Percentiles rank a stretch among this genome's conserved stretches.
These are phyloP conservation scores for Brenthis hecate DNA, from an alignment of 2,888 invertebrate genomes.

Conservation along the genomic window DNA sequence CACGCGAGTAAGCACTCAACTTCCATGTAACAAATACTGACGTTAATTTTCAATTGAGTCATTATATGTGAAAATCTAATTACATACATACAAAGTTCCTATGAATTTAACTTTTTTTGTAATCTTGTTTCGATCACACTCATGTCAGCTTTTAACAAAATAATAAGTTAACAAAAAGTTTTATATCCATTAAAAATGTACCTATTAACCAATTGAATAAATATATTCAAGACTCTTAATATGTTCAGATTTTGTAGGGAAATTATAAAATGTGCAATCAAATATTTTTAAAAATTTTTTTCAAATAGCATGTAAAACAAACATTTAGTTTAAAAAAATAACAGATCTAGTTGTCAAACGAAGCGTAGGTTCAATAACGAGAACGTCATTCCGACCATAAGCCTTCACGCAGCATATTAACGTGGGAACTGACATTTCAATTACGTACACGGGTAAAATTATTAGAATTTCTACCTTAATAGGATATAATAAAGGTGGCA, in stretches of 20 bases:
- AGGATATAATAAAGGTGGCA: constrained; percentile 27
- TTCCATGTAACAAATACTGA: constrained; percentile 34
- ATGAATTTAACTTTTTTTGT: constrained; percentile 6
- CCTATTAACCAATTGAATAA: too few relatives aligned
- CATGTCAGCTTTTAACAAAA: too few relatives aligned
- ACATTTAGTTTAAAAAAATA: constrained; percentile 36
- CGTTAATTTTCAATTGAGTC: constrained; percentile 68
- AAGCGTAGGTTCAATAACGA: constrained; percentile 56
- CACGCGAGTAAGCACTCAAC: constrained; percentile 70
- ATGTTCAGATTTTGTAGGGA: too few relatives aligned
- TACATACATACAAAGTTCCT: constrained; percentile 24
- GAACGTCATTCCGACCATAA: constrained; percentile 55
- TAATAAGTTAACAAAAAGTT: too few relatives aligned
- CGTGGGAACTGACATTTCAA: constrained; percentile 48
- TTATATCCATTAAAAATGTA: too few relatives aligned
- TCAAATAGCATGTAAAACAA: too few relatives aligned
- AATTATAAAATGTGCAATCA: too few relatives aligned
- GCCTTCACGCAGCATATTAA: constrained; percentile 51
- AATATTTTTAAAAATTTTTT: too few relatives aligned
- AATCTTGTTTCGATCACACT: neutral
- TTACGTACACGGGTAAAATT: constrained; percentile 10
- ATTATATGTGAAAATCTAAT: constrained; percentile 55
- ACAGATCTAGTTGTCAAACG: constrained; percentile 53
- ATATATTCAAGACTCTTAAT: too few relatives aligned
- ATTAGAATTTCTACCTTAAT: constrained; percentile 35